Conservation (phyloP, 2,888 invertebrate genomes). For the Trachelus troglodyta region DNA sequence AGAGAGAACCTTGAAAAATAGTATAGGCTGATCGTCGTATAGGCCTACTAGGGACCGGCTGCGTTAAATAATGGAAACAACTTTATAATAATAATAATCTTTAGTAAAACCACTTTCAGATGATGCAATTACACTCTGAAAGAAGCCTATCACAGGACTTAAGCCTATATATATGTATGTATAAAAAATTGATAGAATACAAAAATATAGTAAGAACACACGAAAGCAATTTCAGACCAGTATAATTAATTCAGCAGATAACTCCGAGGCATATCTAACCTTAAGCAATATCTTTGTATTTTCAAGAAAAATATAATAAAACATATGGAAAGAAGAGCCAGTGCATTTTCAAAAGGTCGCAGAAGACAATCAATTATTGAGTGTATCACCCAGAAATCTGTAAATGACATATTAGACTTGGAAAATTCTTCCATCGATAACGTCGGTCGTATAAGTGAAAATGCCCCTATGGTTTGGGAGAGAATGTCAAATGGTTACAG, state of each 20-base stretch:
- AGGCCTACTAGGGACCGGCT: too few species aligned
- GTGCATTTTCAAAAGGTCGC: not conserved
- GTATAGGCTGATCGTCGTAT: too few species aligned
- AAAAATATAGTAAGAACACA: too few species aligned
- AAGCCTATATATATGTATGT: too few species aligned
- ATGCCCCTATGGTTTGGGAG: constrained; percentile 34
- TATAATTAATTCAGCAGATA: not conserved
- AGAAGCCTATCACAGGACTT: too few species aligned
- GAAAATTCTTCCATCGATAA: not conserved
- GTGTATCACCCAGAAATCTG: not conserved
- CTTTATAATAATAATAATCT: too few species aligned
- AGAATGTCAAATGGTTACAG: constrained; percentile 40
- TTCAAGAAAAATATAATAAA: not conserved
- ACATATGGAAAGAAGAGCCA: not conserved
- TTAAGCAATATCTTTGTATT: not conserved
- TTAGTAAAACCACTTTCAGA: not conserved
- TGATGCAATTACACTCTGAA: not conserved
- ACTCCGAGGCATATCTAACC: not conserved
- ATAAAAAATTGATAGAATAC: too few species aligned
- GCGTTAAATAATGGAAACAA: too few species aligned
- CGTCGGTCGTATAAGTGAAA: not conserved
- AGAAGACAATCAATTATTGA: not conserved
- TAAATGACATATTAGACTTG: not conserved
- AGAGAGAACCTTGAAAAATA: too few species aligned
- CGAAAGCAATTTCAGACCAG: not conserved